These are phyloP conservation scores for Asteroscopus sphinx DNA, from an alignment of 2,888 invertebrate genomes.

Conservation along the genomic window DNA sequence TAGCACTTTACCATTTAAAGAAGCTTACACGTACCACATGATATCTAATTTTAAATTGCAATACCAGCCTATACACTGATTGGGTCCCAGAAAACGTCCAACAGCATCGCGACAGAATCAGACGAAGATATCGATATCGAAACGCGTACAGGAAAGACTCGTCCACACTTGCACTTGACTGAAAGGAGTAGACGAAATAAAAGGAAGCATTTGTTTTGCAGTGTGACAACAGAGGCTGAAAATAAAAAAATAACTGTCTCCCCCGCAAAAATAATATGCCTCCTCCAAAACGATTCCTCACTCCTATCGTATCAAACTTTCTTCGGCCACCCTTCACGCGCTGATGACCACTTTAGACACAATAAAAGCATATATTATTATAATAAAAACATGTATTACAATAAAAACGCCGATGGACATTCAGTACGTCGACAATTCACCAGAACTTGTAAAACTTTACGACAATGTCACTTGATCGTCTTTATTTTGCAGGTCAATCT, in stretches of 20 bases:
- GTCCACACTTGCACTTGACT: too few relatives aligned
- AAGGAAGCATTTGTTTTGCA: not conserved
- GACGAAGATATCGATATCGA: too few relatives aligned
- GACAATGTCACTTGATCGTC: conserved; percentile 32
- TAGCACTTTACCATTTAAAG: too few relatives aligned
- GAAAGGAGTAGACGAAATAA: too few relatives aligned
- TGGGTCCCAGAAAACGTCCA: too few relatives aligned
- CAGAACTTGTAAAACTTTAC: conserved; percentile 54
- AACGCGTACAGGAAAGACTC: too few relatives aligned
- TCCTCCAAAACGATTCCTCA: conserved; percentile 19
- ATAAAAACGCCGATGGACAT: conserved; percentile 52
- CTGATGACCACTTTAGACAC: conserved; percentile 59
- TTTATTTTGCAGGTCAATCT: conserved; percentile 46
- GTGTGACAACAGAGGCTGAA: not conserved
- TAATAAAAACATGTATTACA: conserved; percentile 57
- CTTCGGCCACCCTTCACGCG: conserved; percentile 59
- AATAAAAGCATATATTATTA: conserved; percentile 60
- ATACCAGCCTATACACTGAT: too few relatives aligned
- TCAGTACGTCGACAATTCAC: conserved; percentile 46
- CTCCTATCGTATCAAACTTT: conserved; percentile 52
- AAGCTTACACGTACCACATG: too few relatives aligned
- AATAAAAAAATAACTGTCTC: not conserved
- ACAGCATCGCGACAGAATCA: too few relatives aligned
- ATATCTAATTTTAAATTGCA: too few relatives aligned
- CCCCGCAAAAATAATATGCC: conserved; percentile 15